Base-by-base conservation (phyloP, 2,888 invertebrate genomes). In the Leptinotarsa juncta region DNA sequence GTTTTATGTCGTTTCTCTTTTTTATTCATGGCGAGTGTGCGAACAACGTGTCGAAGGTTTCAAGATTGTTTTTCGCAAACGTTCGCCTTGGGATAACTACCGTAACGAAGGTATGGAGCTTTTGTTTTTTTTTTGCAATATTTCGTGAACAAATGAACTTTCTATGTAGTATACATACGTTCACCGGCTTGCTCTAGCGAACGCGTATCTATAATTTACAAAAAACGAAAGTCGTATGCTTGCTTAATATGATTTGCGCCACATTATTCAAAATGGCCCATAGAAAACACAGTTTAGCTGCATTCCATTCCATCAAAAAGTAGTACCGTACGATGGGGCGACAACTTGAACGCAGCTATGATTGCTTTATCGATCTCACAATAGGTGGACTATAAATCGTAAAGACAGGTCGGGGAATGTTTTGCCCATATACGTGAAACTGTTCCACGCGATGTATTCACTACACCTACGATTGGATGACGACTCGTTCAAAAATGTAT, bases 81-180 rank as follows among this genome's bases (percentile, higher is more conserved):
- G 57, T 10, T 57, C 26, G 32, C 62, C 62, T 62, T 62, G 32
- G n/a, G n/a, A 62, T n/a, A 16, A 51, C 16, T 16, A 42, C 3
- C n/a, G n/a, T n/a, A 5, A 15, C 42, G 62, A 42, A 42, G 3
- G 62, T 42, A n/a, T 42, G n/a, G 57, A 62, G 7, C 10, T 42
- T 15, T 42, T 62, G 15, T 15, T 10, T 5, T 26, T 32, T 42
- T 32, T 42, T 26, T 62, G 65, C 65, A 70, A 69, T 75, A 70
- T 71, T 76, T 73, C 67, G 71, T 51, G 51, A 4, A 16, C n/a
- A 14, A 51, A 42, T 15, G n/a, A 51, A 51, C n/a, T 51, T 51
- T 51, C 15, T 5, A 16, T n/a, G 4, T n/a, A 1, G 51, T 51
- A n/a, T 51, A 60, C 15, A n/a, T 51, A 60, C 15, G 26, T 14